Evolutionary conservation across 2,113 vertebrate species (phyloP).

Genomic region (Cochlearius cochlearius): DNA sequence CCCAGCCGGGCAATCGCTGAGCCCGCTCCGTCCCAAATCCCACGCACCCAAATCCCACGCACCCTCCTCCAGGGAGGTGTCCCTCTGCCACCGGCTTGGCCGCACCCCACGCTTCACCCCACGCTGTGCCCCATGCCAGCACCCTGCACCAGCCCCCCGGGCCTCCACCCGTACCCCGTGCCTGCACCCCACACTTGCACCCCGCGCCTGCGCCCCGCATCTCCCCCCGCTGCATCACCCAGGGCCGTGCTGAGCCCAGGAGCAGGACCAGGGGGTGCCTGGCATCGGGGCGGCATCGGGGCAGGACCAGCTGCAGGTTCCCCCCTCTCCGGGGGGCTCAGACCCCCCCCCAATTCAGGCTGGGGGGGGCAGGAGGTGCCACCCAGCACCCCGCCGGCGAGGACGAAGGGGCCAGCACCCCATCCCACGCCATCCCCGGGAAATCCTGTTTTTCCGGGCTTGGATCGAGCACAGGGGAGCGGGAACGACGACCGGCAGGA

Average conservation of each 20-base stretch:
- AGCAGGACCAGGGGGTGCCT: not conserved
- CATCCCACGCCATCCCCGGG: accelerated
- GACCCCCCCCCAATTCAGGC: not conserved
- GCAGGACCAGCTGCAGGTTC: not conserved
- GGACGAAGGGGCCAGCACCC: not conserved
- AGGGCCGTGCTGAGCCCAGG: accelerated
- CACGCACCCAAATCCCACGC: accelerated
- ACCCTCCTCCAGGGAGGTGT: not conserved
- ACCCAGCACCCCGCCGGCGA: not conserved
- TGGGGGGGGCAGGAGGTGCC: not conserved
- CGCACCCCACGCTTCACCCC: too few relatives aligned
- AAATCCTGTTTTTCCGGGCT: not conserved
- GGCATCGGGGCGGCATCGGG: not conserved
- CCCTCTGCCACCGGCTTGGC: not conserved
- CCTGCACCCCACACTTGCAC: too few relatives aligned
- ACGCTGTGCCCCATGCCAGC: not conserved
- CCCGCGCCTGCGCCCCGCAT: not conserved
- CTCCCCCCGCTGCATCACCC: not conserved
- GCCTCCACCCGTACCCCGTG: too few relatives aligned
- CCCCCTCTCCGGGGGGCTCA: not conserved
- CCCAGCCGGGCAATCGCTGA: accelerated
- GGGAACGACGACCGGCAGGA: accelerated
- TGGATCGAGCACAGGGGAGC: not conserved
- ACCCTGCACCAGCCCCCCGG: not conserved
- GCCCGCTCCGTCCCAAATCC: not conserved